Base-by-base conservation (phyloP, 2,113 vertebrate genomes). In the Reinhardtius hippoglossoides region DNA sequence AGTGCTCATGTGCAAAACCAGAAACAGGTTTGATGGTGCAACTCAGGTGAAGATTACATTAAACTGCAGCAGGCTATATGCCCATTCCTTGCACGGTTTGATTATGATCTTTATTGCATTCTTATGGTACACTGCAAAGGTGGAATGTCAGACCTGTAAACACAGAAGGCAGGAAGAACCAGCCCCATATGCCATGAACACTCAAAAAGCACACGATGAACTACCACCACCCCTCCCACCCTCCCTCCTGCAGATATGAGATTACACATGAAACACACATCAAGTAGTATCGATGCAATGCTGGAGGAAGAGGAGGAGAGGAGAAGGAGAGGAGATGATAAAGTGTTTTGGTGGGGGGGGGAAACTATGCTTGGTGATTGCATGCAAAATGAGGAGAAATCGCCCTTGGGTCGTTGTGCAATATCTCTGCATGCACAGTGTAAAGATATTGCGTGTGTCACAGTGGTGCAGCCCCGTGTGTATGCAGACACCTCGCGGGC, bases 91-190 rank as follows among this genome's bases (percentile, higher is more conserved):
- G 46, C 46, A 50, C 56, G 76, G 65, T 65, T 79, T 46, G 88
- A 91, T 90, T 87, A 58, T 74, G 71, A 92, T 87, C 83, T 91
- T 82, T 86, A 90, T 74, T 74, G 87, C 83, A 63, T 82, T 88
- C 57, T 84, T 85, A 79, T 85, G 85, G 69, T 78, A 80, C 74
- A 80, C 80, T 87, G 91, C 87, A 88, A 91, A 88, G 78, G 83
- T 88, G 91, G 90, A 89, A 91, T 88, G 87, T 74, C 74, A 80
- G 82, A 89, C 85, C 76, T 87, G 88, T 88, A 89, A 88, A 90
- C 84, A 81, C 76, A 84, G 73, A 61, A 56, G 57, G 67, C 71
- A 88, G 67, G 66, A 78, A 81, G 81, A 71, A 46, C 61, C 64
- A 46, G 44, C 71, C 55, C 76, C 46, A 74, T 87, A 79, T 80